Conservation (phyloP, 2,113 vertebrate species). For the cat (Felis catus) region DNA sequence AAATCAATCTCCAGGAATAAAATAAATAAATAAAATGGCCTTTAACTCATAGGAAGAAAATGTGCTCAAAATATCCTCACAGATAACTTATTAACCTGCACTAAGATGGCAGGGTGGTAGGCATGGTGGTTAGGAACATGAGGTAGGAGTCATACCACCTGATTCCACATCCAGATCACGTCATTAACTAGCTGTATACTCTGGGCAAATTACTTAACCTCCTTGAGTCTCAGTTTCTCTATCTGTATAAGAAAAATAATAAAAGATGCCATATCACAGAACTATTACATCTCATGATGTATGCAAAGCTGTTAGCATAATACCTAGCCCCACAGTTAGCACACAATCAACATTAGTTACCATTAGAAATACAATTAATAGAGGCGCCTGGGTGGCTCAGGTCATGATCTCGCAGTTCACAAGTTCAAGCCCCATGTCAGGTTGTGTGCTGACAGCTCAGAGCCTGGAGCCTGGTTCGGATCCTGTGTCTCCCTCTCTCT, state of each 20-base stretch:
- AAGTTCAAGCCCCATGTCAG: too few relatives aligned
- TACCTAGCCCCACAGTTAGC: background rate
- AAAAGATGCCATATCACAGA: background rate
- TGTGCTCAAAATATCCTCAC: background rate
- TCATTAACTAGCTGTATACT: background rate
- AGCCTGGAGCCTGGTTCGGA: too few relatives aligned
- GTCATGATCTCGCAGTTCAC: too few relatives aligned
- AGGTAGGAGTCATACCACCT: fast-evolving
- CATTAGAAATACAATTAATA: background rate
- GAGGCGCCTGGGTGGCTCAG: too few relatives aligned
- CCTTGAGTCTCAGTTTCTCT: background rate
- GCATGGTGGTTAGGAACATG: background rate
- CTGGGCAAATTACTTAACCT: background rate
- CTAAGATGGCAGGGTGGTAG: background rate
- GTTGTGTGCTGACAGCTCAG: too few relatives aligned
- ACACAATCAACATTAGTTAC: background rate
- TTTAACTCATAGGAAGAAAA: background rate
- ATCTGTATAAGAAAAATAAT: background rate
- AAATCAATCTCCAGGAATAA: background rate
- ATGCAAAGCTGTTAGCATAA: background rate
- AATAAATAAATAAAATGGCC: background rate
- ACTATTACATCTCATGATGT: background rate
- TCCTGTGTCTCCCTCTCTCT: too few relatives aligned
- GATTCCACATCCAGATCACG: background rate
- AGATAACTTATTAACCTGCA: background rate